Evolutionary conservation across 2,797 vertebrate species (phyloP).

Genomic region (Iguana delicatissima): DNA sequence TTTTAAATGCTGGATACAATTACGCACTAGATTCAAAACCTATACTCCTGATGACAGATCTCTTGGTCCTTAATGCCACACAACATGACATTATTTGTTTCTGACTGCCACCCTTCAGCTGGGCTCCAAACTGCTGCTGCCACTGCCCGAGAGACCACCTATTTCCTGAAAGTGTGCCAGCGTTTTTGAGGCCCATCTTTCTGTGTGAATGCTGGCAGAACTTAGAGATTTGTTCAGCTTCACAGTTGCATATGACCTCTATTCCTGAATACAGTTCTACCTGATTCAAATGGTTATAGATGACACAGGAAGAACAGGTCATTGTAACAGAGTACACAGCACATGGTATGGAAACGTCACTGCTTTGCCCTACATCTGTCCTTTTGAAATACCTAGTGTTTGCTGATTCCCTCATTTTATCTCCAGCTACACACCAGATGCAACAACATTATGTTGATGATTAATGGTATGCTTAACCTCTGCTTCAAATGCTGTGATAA

Average conservation of each 20-base stretch:
- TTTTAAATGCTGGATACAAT: background rate
- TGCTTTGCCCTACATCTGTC: background rate
- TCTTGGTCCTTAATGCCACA: background rate
- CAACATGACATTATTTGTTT: background rate
- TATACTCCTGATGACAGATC: background rate
- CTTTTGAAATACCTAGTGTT: background rate
- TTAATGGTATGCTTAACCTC: background rate
- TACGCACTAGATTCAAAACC: background rate
- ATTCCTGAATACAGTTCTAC: background rate
- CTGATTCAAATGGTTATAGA: background rate
- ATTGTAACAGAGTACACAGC: background rate
- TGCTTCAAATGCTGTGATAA: background rate
- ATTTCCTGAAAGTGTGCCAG: background rate
- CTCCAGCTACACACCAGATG: background rate
- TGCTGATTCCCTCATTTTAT: constrained; percentile 17
- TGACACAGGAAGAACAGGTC: background rate
- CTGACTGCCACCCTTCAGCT: background rate
- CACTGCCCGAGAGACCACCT: background rate
- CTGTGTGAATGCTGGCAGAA: background rate
- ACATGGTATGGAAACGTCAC: background rate
- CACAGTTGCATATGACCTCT: background rate
- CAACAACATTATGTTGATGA: background rate
- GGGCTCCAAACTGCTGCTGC: background rate
- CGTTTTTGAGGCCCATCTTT: background rate
- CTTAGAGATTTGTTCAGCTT: background rate